Evolutionary conservation across 2,888 invertebrate genomes (phyloP), one percentile per base, ranked within the genome.

Genomic region (Nowickia ferox): DNA sequence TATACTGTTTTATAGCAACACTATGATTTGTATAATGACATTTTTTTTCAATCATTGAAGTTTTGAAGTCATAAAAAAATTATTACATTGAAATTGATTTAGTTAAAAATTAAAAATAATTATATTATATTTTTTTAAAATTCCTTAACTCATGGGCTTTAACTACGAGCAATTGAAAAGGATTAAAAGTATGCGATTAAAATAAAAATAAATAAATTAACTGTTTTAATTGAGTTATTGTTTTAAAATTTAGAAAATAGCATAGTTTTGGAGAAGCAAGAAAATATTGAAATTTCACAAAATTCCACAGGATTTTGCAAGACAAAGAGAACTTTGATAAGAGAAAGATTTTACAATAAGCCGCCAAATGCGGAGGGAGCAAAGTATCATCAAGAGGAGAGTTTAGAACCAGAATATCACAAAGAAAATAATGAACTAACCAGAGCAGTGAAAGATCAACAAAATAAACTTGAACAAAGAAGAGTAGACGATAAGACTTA

Each of bases 241-340:
- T 57, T 71, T 57, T 66, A 5, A 48, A 53, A 63, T 63, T 19
- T 15, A 88, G 88, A 84, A 83, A 87, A 87, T 30, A 84, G 87
- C 40, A 86, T 85, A 15, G 83, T 88, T 69, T 77, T 88, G 30
- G 87, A 88, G 61, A 86, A 84, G 19, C 72, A 78, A 55, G 87
- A 88, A 79, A 87, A 84, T 77, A 78, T 86, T 30, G 78, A 86
- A 42, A 87, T 86, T 38, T 82, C 84, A 53, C 75, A 82, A 66
- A 86, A 68, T 65, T 81, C 82, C 11, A 19, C 17, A n/a, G 66
- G 61, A 9, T 61, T 22, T 44, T 59, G n/a, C 1, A 22, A 44
- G 38, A 81, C 69, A 51, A 84, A 75, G 17, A 75, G 79, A 10
- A 81, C 83, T 9, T 42, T 87, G 19, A 51, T 80, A 17, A 83